Evolutionary conservation across 2,113 vertebrate species (phyloP), one percentile per base, ranked within the genome.

Genomic region (Mobula hypostoma): DNA sequence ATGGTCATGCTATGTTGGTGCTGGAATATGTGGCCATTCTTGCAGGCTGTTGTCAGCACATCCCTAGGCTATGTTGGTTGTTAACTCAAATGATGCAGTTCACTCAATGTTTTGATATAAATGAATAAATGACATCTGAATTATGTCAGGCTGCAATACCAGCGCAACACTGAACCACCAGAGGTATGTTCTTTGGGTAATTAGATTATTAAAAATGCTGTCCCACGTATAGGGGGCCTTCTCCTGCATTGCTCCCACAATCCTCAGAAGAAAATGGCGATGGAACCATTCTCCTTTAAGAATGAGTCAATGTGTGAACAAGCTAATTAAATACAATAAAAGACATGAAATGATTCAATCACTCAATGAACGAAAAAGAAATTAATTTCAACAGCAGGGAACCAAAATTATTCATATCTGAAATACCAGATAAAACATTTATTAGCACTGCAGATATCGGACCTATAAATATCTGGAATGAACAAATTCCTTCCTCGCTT

Each of bases 391-490:
- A 6, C 58, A 19, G 40, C 40, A 56, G 80, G 80, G 27, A 88
- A 63, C 24, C 29, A 88, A 63, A 24, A 56, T 63, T 63, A 58
- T 88, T 63, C 29, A 27, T 63, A n/a, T n/a, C 58, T 63, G 58
- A 63, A 88, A 63, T 6, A n/a, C 83, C 24, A 29, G 83, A 63
- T 88, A 88, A 88, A 63, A 63, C 83, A 88, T 88, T 88, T 27
- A 88, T 88, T 63, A 58, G 24, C 58, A 27, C 12, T 63, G 27
- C 29, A 58, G 21, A 58, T 56, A 48, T 58, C 7, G 24, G 58
- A 88, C 24, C 58, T 88, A 14, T 63, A n/a, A 5, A 24, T 29
- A 56, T 63, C 83, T 63, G 58, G 58, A 88, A 88, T 88, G 83
- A 88, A 88, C 83, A 88, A 27, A n/a, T 63, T 63, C 58, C 27